Evolutionary conservation across 2,797 vertebrate genomes (phyloP).

Genomic region (Halcyon leucocephala): DNA sequence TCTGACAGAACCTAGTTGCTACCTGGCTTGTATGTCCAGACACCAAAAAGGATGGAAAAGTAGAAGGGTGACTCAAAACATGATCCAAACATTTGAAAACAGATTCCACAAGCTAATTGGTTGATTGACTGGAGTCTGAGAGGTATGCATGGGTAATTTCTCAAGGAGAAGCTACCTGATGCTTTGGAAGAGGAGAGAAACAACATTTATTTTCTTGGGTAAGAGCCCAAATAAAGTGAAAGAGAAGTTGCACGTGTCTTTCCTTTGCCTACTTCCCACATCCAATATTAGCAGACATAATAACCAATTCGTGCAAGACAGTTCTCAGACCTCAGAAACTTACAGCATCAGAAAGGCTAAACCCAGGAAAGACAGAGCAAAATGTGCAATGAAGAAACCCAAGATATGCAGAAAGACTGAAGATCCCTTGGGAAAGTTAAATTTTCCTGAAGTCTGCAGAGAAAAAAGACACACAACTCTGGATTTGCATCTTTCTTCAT

Average conservation of each 20-base stretch:
- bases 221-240: background rate
- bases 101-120: background rate
- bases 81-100: background rate
- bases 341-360: background rate
- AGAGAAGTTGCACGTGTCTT: background rate
- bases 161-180: background rate
- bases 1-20: background rate
- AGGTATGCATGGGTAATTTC: background rate
- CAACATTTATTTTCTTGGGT: background rate
- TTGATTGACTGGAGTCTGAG: background rate
- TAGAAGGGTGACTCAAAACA: background rate
- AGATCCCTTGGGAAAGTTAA: background rate
- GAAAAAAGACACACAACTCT: fast-evolving
- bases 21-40: background rate
- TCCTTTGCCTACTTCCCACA: background rate
- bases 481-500: background rate
- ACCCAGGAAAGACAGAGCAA: background rate
- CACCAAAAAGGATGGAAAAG: background rate
- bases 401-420: background rate
- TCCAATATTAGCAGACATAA: background rate
- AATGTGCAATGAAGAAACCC: background rate
- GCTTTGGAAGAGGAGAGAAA: background rate
- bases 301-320: background rate
- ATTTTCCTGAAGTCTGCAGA: background rate
- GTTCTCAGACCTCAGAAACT: background rate